A percentile compares a stretch with the other conserved stretches of the same genome.
Conservation (phyloP, 2,113 vertebrate species). For the Corythornis cristatus region DNA sequence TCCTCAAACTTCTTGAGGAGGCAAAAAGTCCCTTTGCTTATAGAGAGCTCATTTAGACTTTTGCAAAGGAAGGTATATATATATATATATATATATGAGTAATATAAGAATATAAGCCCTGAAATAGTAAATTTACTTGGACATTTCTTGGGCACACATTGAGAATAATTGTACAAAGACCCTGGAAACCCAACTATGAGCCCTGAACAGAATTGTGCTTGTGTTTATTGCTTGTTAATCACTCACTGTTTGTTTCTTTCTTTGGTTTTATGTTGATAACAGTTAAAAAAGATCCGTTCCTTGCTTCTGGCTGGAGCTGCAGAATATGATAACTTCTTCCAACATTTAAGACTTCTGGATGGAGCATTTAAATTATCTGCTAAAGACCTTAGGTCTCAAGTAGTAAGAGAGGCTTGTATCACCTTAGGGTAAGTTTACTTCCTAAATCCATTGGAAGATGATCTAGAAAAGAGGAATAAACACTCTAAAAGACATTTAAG, state of each 20-base stretch:
- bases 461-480: neutral
- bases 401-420: conserved; percentile 97
- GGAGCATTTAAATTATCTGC: conserved; percentile 93
- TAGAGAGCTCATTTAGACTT: neutral
- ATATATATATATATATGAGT: no score
- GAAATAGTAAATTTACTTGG: neutral
- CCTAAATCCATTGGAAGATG: neutral
- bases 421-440: conserved; percentile 86
- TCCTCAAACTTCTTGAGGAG: neutral
- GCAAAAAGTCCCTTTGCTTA: neutral
- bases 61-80: neutral
- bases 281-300: conserved; percentile 96
- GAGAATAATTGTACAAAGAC: neutral
- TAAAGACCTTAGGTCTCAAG: conserved; percentile 96
- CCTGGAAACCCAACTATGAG: neutral
- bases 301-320: conserved; percentile 90
- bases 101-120: neutral
- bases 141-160: neutral
- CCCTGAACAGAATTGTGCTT: neutral
- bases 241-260: neutral
- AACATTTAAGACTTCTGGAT: conserved; percentile 93
- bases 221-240: neutral
- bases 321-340: conserved; percentile 92
- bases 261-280: neutral
- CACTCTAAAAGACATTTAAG: neutral